Evolutionary conservation across 1,140 invertebrate genomes (phyloP), one percentile per base, ranked within the genome.

Genomic region (Carcinoscorpius rotundicauda): DNA sequence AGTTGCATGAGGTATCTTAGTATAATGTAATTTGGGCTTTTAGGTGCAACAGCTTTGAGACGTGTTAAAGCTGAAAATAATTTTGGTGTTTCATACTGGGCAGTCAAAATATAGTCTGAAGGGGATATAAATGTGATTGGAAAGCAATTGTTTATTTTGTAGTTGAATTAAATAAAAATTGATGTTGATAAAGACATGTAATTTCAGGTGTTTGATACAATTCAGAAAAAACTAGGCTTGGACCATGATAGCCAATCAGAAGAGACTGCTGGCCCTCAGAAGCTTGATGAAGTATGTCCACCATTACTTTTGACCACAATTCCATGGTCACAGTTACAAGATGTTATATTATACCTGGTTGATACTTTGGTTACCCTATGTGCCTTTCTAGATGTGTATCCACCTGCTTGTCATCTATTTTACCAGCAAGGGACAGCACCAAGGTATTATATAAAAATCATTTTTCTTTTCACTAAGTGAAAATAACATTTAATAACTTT

Each of bases 331-430:
- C 76, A 80, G 3, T 78, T 88, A 29, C 79, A 83, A 66, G 86
- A 89, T 74, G 74, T 88, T n/a, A 78, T 86, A n/a, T 71, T 86
- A 49, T 86, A 87, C 71, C 71, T 87, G 10, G 70, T 86, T 65
- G 88, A 91, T 73, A 85, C 82, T 53, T 79, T 83, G 5, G 80
- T 83, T 64, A 88, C 85, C 3, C 71, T 89, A 58, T 78, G 78
- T 64, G 72, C 83, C 68, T 86, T 89, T 69, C 66, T 89, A 55
- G 81, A 84, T 51, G 77, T 82, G 49, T 86, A 85, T 72, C 78
- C 82, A 29, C 74, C 78, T 3, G 77, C 80, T 56, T 76, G 79
- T 69, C 55, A 75, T 70, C 63, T 76, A 74, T 80, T 84, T 77
- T 76, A 83, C 71, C 73, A 76, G 72, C 74, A 82, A 29, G 76